phyloP scores from a whole-genome alignment of 2,888 invertebrate genomes.

The Xylota sylvarum region DNA sequence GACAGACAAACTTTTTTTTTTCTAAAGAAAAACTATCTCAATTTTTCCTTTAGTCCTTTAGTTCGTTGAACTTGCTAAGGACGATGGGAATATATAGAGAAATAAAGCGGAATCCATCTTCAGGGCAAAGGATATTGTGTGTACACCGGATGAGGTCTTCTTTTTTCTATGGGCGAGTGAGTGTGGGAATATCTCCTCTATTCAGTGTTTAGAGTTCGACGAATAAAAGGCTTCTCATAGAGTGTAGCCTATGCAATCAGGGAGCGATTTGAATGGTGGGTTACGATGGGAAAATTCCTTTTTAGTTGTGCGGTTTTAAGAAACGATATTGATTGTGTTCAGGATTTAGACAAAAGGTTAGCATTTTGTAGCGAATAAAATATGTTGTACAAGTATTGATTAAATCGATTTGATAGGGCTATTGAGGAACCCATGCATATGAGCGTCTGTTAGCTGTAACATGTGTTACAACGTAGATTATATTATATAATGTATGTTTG shows the following conservation, averaged over 20 bases:
- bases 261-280: constrained; percentile 14
- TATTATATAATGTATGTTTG: no score
- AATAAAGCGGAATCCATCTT: constrained; percentile 73
- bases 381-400: neutral
- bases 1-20: constrained; percentile 39
- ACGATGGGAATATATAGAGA: constrained; percentile 31
- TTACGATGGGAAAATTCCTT: constrained; percentile 8
- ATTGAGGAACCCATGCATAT: neutral
- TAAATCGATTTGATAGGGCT: constrained; percentile 12
- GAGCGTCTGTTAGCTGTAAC: neutral
- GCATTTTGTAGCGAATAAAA: neutral
- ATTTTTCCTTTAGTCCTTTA: constrained; percentile 58
- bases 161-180: constrained; percentile 34
- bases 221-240: constrained; percentile 38
- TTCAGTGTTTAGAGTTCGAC: constrained; percentile 52
- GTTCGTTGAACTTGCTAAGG: constrained; percentile 68
- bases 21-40: constrained; percentile 70
- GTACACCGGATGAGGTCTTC: constrained; percentile 66
- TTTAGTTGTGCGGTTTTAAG: constrained; percentile 16
- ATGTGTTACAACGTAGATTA: neutral
- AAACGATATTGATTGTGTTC: constrained; percentile 11
- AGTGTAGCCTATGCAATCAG: constrained; percentile 44
- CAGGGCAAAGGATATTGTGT: constrained; percentile 73
- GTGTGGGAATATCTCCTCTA: constrained; percentile 55
- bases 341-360: constrained; percentile 36